Conservation (phyloP, 2,113 vertebrate species). For the Sisor rabdophorus region DNA sequence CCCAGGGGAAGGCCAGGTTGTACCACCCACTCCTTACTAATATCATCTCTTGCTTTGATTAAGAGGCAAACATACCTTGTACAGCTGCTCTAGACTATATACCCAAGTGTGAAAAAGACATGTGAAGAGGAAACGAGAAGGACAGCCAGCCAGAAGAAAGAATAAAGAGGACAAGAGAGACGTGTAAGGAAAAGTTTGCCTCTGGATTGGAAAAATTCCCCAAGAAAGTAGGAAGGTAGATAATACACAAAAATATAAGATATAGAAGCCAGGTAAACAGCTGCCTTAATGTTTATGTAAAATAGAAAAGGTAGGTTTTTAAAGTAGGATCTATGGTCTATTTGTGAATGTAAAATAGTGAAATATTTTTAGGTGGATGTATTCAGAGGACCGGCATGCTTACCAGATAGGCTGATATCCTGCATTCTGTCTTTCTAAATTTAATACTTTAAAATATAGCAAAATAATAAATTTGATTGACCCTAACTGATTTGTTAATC, state of each 20-base stretch:
- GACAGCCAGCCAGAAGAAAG: not conserved
- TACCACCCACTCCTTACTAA: constrained; percentile 49
- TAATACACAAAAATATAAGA: not conserved
- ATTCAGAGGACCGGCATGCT: not conserved
- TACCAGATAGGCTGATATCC: not conserved
- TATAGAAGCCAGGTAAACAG: not conserved
- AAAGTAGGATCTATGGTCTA: not conserved
- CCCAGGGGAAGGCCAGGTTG: constrained; percentile 56
- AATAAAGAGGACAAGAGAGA: constrained; percentile 1
- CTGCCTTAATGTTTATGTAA: not conserved
- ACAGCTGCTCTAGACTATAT: constrained; percentile 9
- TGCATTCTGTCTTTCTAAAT: not conserved
- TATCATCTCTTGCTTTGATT: constrained; percentile 67
- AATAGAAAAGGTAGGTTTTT: not conserved
- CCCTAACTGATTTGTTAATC: not conserved
- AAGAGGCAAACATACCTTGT: constrained; percentile 50
- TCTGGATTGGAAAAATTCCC: not conserved
- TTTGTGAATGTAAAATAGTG: not conserved
- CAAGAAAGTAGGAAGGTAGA: not conserved
- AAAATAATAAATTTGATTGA: not conserved
- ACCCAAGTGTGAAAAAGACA: constrained; percentile 6
- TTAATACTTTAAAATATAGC: not conserved
- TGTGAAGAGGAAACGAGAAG: not conserved
- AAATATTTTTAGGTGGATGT: not conserved
- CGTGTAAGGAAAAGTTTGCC: not conserved